Conservation (phyloP, 2,113 vertebrate genomes). For the Solea solea region DNA sequence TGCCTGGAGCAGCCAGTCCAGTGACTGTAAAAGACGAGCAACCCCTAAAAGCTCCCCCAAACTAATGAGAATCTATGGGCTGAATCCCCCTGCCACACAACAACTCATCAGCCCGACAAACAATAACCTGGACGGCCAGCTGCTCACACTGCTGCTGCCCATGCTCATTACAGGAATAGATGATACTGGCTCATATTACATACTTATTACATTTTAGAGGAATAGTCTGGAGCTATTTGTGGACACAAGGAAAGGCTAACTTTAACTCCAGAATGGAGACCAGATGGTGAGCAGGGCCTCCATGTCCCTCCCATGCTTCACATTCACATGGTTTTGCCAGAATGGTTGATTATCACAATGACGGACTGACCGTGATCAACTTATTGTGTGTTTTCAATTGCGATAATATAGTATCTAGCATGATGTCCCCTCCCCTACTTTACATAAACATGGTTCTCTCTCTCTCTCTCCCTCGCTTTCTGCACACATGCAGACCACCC, state of each 20-base stretch:
- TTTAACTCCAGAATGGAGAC: constrained; percentile 65
- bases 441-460: neutral
- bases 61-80: constrained; percentile 76
- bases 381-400: too few relatives aligned
- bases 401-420: too few relatives aligned
- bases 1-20: constrained; percentile 82
- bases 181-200: constrained; percentile 55
- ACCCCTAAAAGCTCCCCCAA: constrained; percentile 68
- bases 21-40: constrained; percentile 70
- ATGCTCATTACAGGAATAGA: constrained; percentile 40
- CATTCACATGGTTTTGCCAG: constrained; percentile 45
- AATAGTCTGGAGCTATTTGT: constrained; percentile 46
- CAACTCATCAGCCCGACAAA: constrained; percentile 65
- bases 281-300: constrained; percentile 62
- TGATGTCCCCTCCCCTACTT: too few relatives aligned
- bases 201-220: constrained; percentile 63
- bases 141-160: constrained; percentile 28
- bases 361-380: neutral
- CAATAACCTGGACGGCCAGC: constrained; percentile 52
- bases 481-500: constrained; percentile 23
- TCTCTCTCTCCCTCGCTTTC: neutral
- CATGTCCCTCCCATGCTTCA: constrained; percentile 35
- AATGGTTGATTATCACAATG: constrained; percentile 17
- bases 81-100: constrained; percentile 52
- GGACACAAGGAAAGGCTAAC: constrained; percentile 45